Evolutionary conservation across 2,113 vertebrate species (phyloP), one percentile per base, ranked within the genome.

Genomic region (Cynocephalus volans): DNA sequence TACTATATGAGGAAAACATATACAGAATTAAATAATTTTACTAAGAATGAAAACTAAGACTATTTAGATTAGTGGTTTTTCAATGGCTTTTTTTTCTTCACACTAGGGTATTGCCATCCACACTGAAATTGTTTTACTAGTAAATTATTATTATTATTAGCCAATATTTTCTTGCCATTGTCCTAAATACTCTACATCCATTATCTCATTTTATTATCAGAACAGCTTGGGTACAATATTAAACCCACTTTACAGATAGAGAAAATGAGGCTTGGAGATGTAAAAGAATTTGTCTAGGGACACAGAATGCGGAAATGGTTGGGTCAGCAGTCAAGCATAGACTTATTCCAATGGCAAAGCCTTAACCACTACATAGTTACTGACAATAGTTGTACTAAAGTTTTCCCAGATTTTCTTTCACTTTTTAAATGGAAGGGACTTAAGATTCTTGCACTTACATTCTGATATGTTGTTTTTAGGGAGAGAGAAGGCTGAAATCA

Each of bases 131-230:
- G 21, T 60, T 41, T 87, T 64, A 67, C 36, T 81, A 24, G 33
- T 93, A 79, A 93, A 10, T 82, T 45, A 56, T 54, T 26, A 41
- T 84, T 88, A 36, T 21, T 41, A 56, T 87, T 28, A 64, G 62
- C 9, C 31, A 79, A 45, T 6, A 84, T 93, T 81, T 81, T 72
- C 8, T 91, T 77, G 19, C 52, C n/a, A 88, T 91, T 67, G 31
- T 62, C 31, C 56, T 87, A 80, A 60, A 64, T n/a, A n/a, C 15
- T 79, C 14, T 48, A 11, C 19, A 50, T 64, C 77, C 6, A 18
- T 76, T 65, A 41, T 80, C 94, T 82, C 50, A 85, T 84, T 94
- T 91, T 93, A 73, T 96, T 80, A 79, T 82, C 26, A 81, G 2
- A 80, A 64, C 6, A 97, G 12, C 18, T 12, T 48, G 36, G 28